Evolutionary conservation across 2,888 invertebrate species (phyloP).

Genomic region (Tigriopus californicus): DNA sequence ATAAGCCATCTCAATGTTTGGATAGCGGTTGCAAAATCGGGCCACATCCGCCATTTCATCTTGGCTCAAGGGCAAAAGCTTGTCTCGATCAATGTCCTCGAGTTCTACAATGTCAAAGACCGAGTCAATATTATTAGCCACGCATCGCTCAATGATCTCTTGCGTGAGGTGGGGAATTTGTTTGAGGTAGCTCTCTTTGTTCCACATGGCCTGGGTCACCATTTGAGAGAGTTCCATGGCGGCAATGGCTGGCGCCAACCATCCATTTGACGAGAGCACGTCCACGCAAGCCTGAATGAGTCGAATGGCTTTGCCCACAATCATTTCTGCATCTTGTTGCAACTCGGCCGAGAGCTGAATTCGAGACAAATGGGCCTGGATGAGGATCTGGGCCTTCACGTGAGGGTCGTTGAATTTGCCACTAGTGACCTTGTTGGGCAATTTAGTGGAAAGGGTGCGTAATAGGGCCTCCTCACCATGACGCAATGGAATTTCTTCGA

Average conservation of each 20-base stretch:
- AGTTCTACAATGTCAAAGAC: slow-evolving; percentile 91
- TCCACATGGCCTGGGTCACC: slow-evolving; percentile 99
- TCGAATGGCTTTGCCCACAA: slow-evolving; percentile 50
- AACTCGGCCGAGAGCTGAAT: slow-evolving; percentile 86
- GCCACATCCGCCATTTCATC: slow-evolving; percentile 93
- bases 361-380: slow-evolving; percentile 88
- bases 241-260: slow-evolving; percentile 92
- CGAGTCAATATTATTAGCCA: slow-evolving; percentile 74
- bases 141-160: slow-evolving; percentile 73
- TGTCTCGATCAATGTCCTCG: slow-evolving; percentile 66
- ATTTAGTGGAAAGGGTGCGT: slow-evolving; percentile 37
- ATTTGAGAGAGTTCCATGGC: slow-evolving; percentile 99
- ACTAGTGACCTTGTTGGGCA: slow-evolving; percentile 45
- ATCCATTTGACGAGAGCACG: slow-evolving; percentile 83
- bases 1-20: slow-evolving; percentile 87
- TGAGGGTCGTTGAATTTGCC: slow-evolving; percentile 85
- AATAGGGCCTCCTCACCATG: slow-evolving; percentile 86
- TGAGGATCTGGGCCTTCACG: slow-evolving; percentile 78
- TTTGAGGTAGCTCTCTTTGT: slow-evolving; percentile 87
- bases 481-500: slow-evolving; percentile 76
- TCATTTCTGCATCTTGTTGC: slow-evolving; percentile 81
- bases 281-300: slow-evolving; percentile 60
- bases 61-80: slow-evolving; percentile 45
- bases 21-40: slow-evolving; percentile 87
- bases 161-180: slow-evolving; percentile 86